These are phyloP conservation scores for Trissolcus basalis DNA, from an alignment of 1,140 invertebrate genomes.

Conservation along the genomic window DNA sequence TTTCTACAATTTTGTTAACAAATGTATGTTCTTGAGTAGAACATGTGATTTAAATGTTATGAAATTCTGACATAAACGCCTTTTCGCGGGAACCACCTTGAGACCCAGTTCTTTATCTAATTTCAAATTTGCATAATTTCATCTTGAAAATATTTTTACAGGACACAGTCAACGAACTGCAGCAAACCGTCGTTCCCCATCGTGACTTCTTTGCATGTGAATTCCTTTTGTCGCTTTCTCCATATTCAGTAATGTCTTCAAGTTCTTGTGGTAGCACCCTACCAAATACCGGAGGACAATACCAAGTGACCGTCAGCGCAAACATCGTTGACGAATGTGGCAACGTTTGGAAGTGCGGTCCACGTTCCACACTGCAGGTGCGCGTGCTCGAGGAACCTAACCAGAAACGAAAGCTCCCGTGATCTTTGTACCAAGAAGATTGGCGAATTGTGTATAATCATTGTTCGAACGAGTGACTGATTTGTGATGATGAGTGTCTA, in stretches of 20 bases:
- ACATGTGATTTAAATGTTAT: too few species aligned
- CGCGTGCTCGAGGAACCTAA: constrained; percentile 83
- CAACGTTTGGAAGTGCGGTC: constrained; percentile 86
- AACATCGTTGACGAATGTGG: constrained; percentile 84
- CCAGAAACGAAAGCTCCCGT: constrained; percentile 63
- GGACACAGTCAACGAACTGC: constrained; percentile 38
- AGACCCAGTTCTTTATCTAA: too few species aligned
- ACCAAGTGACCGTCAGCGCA: constrained; percentile 82
- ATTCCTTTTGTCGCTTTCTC: constrained; percentile 80
- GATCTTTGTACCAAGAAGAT: constrained; percentile 33
- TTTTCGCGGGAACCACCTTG: too few species aligned
- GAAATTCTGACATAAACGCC: too few species aligned
- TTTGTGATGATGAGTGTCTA: too few species aligned
- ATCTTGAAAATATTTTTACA: constrained; percentile 15
- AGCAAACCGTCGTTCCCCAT: constrained; percentile 65
- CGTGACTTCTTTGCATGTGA: constrained; percentile 88
- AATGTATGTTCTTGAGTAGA: too few species aligned
- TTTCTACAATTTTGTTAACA: too few species aligned
- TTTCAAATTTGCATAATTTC: too few species aligned
- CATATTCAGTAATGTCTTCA: constrained; percentile 31
- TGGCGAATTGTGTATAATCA: constrained; percentile 10
- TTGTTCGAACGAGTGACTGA: background rate
- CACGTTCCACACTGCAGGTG: constrained; percentile 81
- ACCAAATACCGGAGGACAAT: constrained; percentile 66
- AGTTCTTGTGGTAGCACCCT: constrained; percentile 35